Conservation (phyloP, 2,888 invertebrate species). For the Eristalinus sepulchralis region DNA sequence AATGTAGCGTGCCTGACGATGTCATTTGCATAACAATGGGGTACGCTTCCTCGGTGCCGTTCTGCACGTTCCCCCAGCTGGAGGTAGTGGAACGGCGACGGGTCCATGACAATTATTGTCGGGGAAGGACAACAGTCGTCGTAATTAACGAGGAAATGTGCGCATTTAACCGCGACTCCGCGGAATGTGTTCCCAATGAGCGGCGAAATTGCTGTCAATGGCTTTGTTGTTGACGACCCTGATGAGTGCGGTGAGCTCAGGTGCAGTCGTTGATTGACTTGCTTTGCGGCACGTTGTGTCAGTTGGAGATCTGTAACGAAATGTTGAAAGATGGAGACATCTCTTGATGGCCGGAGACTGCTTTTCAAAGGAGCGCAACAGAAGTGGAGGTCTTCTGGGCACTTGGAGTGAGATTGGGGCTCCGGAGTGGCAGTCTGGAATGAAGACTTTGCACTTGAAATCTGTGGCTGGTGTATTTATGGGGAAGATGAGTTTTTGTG, state of each 20-base stretch:
- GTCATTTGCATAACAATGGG: constrained; percentile 81
- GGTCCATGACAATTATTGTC: constrained; percentile 59
- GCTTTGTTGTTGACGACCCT: background rate
- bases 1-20: constrained; percentile 79
- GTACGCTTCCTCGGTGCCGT: constrained; percentile 17
- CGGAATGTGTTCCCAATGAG: background rate
- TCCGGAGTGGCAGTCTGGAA: too few species aligned
- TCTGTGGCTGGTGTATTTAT: too few species aligned
- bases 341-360: background rate
- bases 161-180: background rate
- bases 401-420: too few species aligned
- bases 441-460: too few species aligned
- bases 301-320: too few species aligned
- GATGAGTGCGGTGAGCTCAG: background rate
- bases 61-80: background rate
- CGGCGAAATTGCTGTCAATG: background rate
- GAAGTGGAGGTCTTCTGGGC: too few species aligned
- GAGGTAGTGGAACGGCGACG: too few species aligned
- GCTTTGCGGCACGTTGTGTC: too few species aligned
- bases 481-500: too few species aligned
- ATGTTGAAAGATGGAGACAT: background rate
- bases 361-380: background rate
- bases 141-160: constrained; percentile 53
- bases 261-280: background rate
- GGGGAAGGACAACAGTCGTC: constrained; percentile 59